These are phyloP conservation scores for Cyprinus carpio DNA, from an alignment of 2,113 vertebrate genomes.

Conservation along the genomic window DNA sequence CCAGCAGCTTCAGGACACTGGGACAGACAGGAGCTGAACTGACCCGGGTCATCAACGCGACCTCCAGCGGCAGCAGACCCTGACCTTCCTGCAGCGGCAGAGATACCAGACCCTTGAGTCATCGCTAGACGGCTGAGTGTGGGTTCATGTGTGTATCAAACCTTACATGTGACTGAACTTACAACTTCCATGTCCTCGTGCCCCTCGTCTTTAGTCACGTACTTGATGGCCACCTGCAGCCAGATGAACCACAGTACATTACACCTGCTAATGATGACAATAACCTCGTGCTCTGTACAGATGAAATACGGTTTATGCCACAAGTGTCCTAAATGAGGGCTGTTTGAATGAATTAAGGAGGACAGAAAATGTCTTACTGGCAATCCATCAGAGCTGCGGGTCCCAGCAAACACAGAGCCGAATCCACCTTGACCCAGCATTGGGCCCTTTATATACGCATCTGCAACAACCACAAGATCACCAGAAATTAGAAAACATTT, in stretches of 20 bases:
- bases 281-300: neutral
- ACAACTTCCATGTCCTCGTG: slow-evolving; percentile 60
- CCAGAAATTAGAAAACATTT: neutral
- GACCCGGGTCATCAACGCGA: slow-evolving; percentile 63
- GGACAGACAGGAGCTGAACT: slow-evolving; percentile 17
- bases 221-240: slow-evolving; percentile 67
- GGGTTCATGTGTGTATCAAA: neutral
- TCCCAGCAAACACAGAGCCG: slow-evolving; percentile 66
- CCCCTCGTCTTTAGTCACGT: slow-evolving; percentile 57
- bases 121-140: neutral
- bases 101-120: neutral
- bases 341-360: neutral
- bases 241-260: neutral
- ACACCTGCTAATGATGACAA: neutral
- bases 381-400: slow-evolving; percentile 59
- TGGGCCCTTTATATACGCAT: slow-evolving; percentile 57
- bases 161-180: slow-evolving; percentile 29
- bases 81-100: neutral
- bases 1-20: slow-evolving; percentile 39
- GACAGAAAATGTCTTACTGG: slow-evolving; percentile 55
- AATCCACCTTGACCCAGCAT: slow-evolving; percentile 67
- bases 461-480: slow-evolving; percentile 41
- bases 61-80: slow-evolving; percentile 47
- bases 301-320: neutral
- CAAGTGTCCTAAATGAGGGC: neutral